These are phyloP conservation scores for Mimachlamys varia DNA, from an alignment of 2,888 invertebrate species.

Conservation along the genomic window DNA sequence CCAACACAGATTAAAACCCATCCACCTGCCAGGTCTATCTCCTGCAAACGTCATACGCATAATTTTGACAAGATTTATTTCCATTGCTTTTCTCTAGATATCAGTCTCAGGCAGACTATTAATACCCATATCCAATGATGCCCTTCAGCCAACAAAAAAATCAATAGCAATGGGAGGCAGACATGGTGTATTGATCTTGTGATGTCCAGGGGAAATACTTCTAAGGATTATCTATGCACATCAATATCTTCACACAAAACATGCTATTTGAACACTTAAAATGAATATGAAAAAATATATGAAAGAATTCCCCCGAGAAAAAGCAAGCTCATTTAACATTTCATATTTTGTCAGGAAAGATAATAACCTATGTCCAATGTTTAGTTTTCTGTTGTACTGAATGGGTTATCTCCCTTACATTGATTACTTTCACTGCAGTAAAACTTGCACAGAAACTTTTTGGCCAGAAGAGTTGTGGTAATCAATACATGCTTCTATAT, in stretches of 20 bases:
- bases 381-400: not conserved
- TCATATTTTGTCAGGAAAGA: not conserved
- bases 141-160: conserved; percentile 1
- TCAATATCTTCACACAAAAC: not conserved
- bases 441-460: no score
- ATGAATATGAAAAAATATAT: not conserved
- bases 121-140: conserved; percentile 11
- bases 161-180: not conserved
- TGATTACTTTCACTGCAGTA: not conserved
- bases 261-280: not conserved
- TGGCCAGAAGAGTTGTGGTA: not conserved
- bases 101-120: not conserved
- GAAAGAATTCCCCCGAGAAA: conserved; percentile 2
- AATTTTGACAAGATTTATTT: not conserved
- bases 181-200: not conserved
- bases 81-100: not conserved
- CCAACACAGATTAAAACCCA: not conserved
- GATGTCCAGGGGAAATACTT: not conserved
- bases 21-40: conserved; percentile 11
- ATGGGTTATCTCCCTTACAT: conserved; percentile 7
- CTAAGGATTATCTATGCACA: not conserved
- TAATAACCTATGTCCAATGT: not conserved
- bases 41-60: not conserved
- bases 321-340: not conserved
- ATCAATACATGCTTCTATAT: not conserved